Evolutionary conservation across 2,113 vertebrate genomes (phyloP), one percentile per base, ranked within the genome.

Genomic region (Bufo gargarizans): DNA sequence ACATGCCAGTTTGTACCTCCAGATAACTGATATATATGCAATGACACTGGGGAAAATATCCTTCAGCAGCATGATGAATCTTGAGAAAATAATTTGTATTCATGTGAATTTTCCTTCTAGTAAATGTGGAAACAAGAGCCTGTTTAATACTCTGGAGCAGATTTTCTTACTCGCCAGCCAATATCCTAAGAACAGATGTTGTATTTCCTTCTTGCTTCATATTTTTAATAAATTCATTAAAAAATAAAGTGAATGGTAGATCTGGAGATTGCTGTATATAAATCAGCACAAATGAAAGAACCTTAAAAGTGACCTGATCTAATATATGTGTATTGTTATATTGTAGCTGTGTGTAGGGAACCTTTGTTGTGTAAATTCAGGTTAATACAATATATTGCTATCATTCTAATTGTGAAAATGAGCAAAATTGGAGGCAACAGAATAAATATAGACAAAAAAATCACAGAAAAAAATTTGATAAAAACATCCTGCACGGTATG

Each of bases 11-110:
- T 71, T 87, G 77, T 81, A 81, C 63, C 16, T 81, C 50, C n/a
- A 80, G 63, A 82, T 88, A 88, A 76, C 79, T 74, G 79, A 88
- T 88, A 82, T 88, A 88, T 63, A 88, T 88, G 86, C 86, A 88
- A 72, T 88, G 78, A 82, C 86, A 88, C 82, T 88, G 86, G 80
- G 79, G 86, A 58, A 76, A 76, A 88, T 82, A 49, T 76, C 77
- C 85, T 80, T 71, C 63, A 58, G 65, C 43, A 13, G 65, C 86
- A 82, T 67, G 53, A 88, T 82, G 78, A 82, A 76, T 50, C 77
- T 72, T 20, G 77, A 81, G 77, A 81, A 87, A 87, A 87, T 81
- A 45, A 87, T 87, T 56, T 87, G 86, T 87, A 81, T 87, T 87
- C 86, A 79, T 87, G 77, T 81, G 86, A 78, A 58, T 84, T 72